Base-by-base conservation (phyloP, 1,140 invertebrate genomes). In the Contarinia nasturtii region DNA sequence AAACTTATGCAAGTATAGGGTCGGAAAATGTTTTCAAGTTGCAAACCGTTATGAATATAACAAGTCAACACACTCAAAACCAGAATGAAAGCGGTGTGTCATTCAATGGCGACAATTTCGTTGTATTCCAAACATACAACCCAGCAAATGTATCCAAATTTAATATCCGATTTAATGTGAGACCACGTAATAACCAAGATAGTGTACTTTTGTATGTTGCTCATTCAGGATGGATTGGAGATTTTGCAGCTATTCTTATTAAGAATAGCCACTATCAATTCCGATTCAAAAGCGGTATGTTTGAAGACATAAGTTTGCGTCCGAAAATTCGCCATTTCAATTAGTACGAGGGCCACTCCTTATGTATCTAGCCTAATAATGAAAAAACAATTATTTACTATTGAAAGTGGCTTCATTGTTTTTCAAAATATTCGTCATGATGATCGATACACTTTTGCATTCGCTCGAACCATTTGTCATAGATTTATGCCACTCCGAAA, bases 161-260 rank as follows among this genome's bases (percentile, higher is more conserved):
- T 17, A 62, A 62, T 44, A 53, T 64, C 10, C 63, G 59, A 34
- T 70, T 72, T 37, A 63, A 71, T 44, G 52, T 64, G 5, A 63
- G 64, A 17, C 67, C 71, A 7, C 65, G 70, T 7, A 77, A 65
- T 0, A 57, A 81, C 8, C 69, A 73, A n/a, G 86, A 94, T 59
- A 81, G 84, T 2, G 71, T 95, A 34, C 68, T 95, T 17, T 68
- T 93, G 50, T 95, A 96, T 61, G 82, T 81, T 54, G 82, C 79
- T n/a, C 83, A 93, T 65, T 80, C 73, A 33, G 72, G 80, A 27
- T 75, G 82, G 56, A 90, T 89, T 7, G 87, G 88, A 20, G 86
- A 93, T 56, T 96, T 90, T 57, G 72, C 82, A 27, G 81, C 89
- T 0, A 68, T 95, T 1, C 67, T 85, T 2, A 75, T 95, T 2